phyloP scores from a whole-genome alignment of 2,113 vertebrate species.

The Arizona elegans region DNA sequence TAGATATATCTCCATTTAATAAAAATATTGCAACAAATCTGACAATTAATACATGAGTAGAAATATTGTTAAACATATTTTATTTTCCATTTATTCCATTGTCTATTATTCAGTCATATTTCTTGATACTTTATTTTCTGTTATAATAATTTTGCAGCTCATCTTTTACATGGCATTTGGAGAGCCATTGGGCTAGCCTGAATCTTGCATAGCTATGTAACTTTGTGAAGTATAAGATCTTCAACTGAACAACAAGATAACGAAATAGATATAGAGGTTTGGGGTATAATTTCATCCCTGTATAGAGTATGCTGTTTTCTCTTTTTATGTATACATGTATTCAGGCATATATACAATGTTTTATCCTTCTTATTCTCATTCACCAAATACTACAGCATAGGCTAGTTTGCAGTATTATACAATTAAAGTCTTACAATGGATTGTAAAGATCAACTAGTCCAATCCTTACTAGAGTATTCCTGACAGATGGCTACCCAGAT shows the following conservation, averaged over 20 bases:
- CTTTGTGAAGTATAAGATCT: constrained; percentile 14
- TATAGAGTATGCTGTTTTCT: neutral
- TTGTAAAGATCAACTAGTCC: neutral
- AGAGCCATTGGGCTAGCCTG: neutral
- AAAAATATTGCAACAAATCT: neutral
- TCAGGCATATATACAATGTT: neutral
- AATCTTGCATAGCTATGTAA: neutral
- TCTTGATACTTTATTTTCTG: neutral
- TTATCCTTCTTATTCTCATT: neutral
- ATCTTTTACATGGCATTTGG: neutral
- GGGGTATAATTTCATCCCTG: neutral
- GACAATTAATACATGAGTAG: neutral
- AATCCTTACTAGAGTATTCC: neutral
- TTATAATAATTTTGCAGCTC: neutral
- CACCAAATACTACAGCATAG: neutral
- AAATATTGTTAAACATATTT: neutral
- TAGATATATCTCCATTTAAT: neutral
- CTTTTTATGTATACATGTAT: neutral
- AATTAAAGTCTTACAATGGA: neutral
- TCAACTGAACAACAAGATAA: neutral
- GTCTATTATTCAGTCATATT: neutral
- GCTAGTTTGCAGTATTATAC: neutral
- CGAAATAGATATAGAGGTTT: neutral
- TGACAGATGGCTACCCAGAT: neutral
- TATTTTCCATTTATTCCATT: neutral